These are phyloP conservation scores for Andrena fulva DNA, from an alignment of 2,888 invertebrate species.

Conservation along the genomic window DNA sequence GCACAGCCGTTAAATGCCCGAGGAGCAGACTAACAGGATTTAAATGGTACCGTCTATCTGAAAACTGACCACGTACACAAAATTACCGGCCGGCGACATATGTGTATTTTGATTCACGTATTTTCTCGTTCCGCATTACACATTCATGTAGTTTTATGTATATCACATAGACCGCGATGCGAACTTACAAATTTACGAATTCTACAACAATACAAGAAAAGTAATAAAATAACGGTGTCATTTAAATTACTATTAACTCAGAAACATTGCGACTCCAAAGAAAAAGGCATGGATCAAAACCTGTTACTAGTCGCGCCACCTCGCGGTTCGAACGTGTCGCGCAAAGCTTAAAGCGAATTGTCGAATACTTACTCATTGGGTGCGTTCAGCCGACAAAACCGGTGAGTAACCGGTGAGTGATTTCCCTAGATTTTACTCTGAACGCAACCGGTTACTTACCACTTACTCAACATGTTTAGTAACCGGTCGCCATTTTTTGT, in stretches of 20 bases:
- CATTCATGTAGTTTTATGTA: constrained; percentile 32
- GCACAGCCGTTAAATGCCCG: background rate
- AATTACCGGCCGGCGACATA: constrained; percentile 78
- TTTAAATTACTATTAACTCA: constrained; percentile 64
- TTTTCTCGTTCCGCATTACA: constrained; percentile 45
- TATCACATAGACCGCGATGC: constrained; percentile 4
- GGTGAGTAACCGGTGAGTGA: too few relatives aligned
- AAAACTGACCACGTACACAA: constrained; percentile 79
- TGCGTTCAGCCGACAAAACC: too few relatives aligned
- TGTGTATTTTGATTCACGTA: constrained; percentile 45
- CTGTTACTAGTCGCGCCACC: constrained; percentile 7
- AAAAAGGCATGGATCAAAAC: constrained; percentile 58
- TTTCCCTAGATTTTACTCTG: too few relatives aligned
- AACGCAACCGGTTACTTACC: too few relatives aligned
- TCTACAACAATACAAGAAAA: constrained; percentile 51
- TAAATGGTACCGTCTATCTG: background rate
- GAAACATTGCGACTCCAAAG: constrained; percentile 53
- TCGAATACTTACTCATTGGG: too few relatives aligned
- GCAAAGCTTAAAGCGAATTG: background rate
- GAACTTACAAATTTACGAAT: constrained; percentile 51
- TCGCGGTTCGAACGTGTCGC: background rate
- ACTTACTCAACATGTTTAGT: too few relatives aligned
- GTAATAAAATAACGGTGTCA: constrained; percentile 60
- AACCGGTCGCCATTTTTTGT: too few relatives aligned
- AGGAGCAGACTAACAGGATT: background rate